phyloP scores from a whole-genome alignment of 2,797 vertebrate genomes.

The Amniataba percoides region DNA sequence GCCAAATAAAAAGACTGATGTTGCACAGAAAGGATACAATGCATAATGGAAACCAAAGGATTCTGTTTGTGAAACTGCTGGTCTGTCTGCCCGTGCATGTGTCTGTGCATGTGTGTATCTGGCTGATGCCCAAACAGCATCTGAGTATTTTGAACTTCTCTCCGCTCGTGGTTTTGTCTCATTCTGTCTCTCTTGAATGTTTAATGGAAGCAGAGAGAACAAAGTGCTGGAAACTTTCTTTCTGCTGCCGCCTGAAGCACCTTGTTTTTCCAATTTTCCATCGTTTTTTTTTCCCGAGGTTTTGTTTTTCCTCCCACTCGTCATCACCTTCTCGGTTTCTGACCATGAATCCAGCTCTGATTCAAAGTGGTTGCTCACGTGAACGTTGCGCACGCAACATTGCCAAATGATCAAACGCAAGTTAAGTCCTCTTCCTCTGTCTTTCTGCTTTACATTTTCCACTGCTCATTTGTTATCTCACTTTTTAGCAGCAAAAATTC shows the following conservation, averaged over 20 bases:
- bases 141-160: conserved; percentile 31
- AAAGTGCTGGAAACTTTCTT: conserved; percentile 46
- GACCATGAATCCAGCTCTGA: conserved; percentile 32
- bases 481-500: conserved; percentile 41
- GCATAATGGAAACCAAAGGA: conserved; percentile 1
- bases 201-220: conserved; percentile 55
- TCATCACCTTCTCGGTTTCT: conserved; percentile 34
- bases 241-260: conserved; percentile 40
- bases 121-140: conserved; percentile 22
- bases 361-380: conserved; percentile 31
- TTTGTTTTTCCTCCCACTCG: conserved; percentile 41
- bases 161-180: conserved; percentile 51
- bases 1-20: background rate
- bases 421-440: background rate
- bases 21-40: background rate
- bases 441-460: conserved; percentile 21
- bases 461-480: conserved; percentile 4
- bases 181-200: conserved; percentile 52
- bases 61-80: conserved; percentile 9
- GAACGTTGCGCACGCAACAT: conserved; percentile 11
- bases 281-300: conserved; percentile 18
- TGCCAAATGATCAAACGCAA: background rate
- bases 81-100: background rate
- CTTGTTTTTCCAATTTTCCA: conserved; percentile 35
- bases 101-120: conserved; percentile 14